Percentiles rank a stretch among this genome's conserved stretches.
Evolutionary conservation across 2,888 invertebrate genomes (phyloP).

Genomic region (Endomychus coccineus): DNA sequence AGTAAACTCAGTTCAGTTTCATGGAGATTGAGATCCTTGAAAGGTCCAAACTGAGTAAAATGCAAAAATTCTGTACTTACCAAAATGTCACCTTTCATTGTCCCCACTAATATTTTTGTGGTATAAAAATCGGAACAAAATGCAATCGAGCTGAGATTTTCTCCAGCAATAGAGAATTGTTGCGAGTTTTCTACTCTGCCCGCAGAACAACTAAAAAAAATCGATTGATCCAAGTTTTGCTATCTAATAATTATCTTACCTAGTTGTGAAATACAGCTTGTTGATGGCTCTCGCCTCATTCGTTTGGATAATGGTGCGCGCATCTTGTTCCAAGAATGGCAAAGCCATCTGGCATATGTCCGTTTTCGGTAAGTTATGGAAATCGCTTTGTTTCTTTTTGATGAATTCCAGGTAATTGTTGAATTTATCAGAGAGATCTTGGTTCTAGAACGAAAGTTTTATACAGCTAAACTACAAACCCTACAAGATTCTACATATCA

Average conservation of each 20-base stretch:
- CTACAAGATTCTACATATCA: too few species aligned
- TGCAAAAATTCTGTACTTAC: neutral
- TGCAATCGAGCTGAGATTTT: conserved; percentile 8
- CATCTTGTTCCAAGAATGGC: conserved; percentile 11
- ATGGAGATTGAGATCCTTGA: too few species aligned
- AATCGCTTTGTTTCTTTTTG: conserved; percentile 11
- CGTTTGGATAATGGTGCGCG: conserved; percentile 9
- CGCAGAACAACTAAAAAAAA: too few species aligned
- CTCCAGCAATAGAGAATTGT: conserved; percentile 8
- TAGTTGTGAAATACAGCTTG: conserved; percentile 9
- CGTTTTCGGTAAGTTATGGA: conserved; percentile 8
- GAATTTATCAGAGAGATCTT: conserved; percentile 3
- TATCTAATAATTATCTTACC: too few species aligned
- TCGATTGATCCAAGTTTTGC: too few species aligned
- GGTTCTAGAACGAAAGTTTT: neutral
- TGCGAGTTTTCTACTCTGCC: conserved; percentile 11
- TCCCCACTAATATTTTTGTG: conserved; percentile 12
- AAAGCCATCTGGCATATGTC: conserved; percentile 12
- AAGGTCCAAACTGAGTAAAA: too few species aligned
- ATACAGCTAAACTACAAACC: neutral
- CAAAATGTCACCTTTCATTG: conserved; percentile 9
- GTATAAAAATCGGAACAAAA: conserved; percentile 9
- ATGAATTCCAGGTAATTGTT: conserved; percentile 10
- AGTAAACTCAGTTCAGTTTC: too few species aligned
- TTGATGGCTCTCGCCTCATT: conserved; percentile 11